Evolutionary conservation across 2,113 vertebrate species (phyloP).

Genomic region (Megaceryle maxima): DNA sequence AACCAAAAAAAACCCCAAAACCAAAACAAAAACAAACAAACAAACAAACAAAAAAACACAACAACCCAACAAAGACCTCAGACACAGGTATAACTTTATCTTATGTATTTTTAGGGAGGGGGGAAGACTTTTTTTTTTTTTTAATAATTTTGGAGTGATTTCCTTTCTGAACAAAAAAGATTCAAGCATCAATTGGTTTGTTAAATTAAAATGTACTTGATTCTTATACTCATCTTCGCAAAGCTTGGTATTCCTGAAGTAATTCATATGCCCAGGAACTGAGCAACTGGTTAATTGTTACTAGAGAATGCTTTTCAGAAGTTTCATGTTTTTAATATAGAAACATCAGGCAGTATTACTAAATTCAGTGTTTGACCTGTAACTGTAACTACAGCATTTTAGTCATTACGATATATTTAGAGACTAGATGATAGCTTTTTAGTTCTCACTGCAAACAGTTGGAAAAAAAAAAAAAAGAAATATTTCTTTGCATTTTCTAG

Average conservation of each 20-base stretch:
- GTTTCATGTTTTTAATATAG: background rate
- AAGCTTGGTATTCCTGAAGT: background rate
- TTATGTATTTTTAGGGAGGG: background rate
- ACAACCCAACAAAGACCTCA: background rate
- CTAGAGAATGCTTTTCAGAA: background rate
- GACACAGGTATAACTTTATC: background rate
- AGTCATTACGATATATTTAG: background rate
- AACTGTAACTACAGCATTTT: background rate
- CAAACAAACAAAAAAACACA: no score
- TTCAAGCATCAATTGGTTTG: background rate
- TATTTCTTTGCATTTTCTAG: background rate
- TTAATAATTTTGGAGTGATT: background rate
- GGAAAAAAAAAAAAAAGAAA: background rate
- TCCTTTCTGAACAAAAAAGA: background rate
- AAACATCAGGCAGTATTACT: background rate
- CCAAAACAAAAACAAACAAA: no score
- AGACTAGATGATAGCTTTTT: background rate
- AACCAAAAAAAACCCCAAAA: no score
- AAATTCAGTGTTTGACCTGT: background rate
- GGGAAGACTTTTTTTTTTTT: background rate
- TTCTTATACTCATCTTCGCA: background rate
- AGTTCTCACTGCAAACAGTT: background rate
- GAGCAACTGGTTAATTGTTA: background rate
- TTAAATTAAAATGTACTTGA: background rate
- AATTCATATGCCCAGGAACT: background rate